Evolutionary conservation across 2,888 invertebrate genomes (phyloP).

Genomic region (Stegana nigrithorax): DNA sequence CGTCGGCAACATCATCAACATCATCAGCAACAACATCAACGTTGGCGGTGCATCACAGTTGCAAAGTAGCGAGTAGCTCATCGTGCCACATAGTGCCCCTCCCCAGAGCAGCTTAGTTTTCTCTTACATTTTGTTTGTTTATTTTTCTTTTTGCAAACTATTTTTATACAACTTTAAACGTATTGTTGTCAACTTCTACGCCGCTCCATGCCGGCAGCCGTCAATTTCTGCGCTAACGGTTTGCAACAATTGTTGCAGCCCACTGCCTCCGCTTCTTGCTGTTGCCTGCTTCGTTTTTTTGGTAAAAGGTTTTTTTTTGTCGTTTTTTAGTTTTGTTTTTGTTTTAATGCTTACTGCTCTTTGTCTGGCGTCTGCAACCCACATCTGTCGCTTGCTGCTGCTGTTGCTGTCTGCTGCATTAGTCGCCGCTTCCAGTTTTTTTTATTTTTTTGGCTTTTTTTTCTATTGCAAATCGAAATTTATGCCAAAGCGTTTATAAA

Average conservation of each 20-base stretch:
- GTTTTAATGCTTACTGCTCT: no score
- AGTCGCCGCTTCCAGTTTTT: not conserved
- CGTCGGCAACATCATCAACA: not conserved
- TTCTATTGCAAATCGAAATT: constrained; percentile 54
- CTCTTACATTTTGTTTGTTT: not conserved
- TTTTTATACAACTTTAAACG: no score
- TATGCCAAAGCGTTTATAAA: constrained; percentile 44
- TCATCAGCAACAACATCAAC: not conserved
- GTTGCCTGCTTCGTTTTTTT: not conserved
- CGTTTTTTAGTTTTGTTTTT: no score
- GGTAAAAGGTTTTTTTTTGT: no score
- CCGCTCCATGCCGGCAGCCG: not conserved
- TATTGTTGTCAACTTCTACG: constrained; percentile 2
- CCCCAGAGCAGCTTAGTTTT: not conserved
- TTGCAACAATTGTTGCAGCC: not conserved
- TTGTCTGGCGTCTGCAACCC: not conserved
- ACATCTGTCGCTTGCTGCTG: not conserved
- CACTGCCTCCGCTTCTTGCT: not conserved
- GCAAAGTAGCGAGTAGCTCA: not conserved
- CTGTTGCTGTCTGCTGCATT: not conserved
- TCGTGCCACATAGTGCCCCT: not conserved
- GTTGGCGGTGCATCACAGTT: not conserved
- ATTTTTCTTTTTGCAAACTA: not conserved
- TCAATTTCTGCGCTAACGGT: not conserved
- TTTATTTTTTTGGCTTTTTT: constrained; percentile 27